Conservation (phyloP, 2,113 vertebrate species). For the human (Homo sapiens) region GRCh38 chr1:112006501-112007000, state of each 20-base stretch:
- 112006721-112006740: background rate
- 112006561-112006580: background rate
- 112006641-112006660: background rate
- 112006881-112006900: slow-evolving; percentile 73
- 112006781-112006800: background rate
- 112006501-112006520: background rate
- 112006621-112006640: background rate
- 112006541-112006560: background rate
- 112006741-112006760: background rate
- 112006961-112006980: slow-evolving; percentile 80
- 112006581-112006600: background rate
- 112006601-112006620: background rate
- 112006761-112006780: background rate
- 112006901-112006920: slow-evolving; percentile 74
- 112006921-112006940: slow-evolving; percentile 80
- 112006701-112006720: background rate
- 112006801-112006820: background rate
- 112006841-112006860: slow-evolving; percentile 58
- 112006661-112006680: background rate
- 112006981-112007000: slow-evolving; percentile 24
- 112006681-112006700: background rate
- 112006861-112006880: slow-evolving; percentile 74
- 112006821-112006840: slow-evolving; percentile 42
- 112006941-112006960: slow-evolving; percentile 74
- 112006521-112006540: background rate